Evolutionary conservation across 1,140 invertebrate species (phyloP), one percentile per base, ranked within the genome.

Genomic region (Drosophila erecta): DNA sequence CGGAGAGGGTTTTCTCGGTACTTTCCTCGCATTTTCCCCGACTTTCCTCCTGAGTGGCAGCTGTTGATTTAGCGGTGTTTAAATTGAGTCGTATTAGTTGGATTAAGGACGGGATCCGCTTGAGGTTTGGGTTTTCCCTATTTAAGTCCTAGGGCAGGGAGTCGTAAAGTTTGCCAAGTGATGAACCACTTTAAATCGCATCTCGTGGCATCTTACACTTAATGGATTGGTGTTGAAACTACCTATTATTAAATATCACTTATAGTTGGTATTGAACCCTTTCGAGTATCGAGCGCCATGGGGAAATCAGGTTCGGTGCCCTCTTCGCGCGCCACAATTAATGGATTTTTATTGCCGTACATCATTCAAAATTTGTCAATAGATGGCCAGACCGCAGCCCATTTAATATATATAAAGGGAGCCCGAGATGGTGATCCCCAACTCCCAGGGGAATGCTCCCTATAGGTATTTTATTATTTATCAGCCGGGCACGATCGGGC

Each of bases 21-120:
- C 57, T 60, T 62, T 15, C 30, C 44, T 37, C 30, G 20, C 30
- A 66, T 17, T 49, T 53, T 49, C 38, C 43, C 49, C 40, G 12
- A 22, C 33, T 43, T 55, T 30, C 8, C 49, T 59, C 17, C 47
- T 65, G 81, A 89, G 84, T 91, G 90, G 84, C 90, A 85, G 84
- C 90, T 91, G 89, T 91, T 91, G 87, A 90, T 91, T 91, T 91
- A 90, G 89, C 78, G 87, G 89, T 89, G 90, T 89, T 89, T 89
- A 91, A 91, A 90, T 91, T 91, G 81, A 84, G 77, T 70, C 78
- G 72, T 77, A 77, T 90, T 90, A 90, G 81, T 83, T 74, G 81
- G 79, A 90, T 90, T 90, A 90, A 79, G 76, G 47, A 46, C 3
- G 33, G 66, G 64, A 76, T 56, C 71, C 37, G 44, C 85, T 84